Base-by-base conservation (phyloP, 2,888 invertebrate species). In the Scrobipalpa atriplicella region DNA sequence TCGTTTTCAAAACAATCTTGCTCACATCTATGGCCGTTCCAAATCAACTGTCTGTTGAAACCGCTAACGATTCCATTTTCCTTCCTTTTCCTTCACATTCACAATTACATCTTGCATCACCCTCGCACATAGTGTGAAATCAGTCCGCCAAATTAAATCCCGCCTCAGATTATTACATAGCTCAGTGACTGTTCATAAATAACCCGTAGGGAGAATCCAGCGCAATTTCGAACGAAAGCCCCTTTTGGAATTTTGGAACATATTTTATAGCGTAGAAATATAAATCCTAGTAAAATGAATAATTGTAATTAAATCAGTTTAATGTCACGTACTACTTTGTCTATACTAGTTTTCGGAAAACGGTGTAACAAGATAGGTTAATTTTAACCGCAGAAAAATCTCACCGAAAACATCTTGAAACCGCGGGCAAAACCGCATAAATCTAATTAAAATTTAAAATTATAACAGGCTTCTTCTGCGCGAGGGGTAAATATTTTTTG, bases 101-200 rank as follows among this genome's bases (percentile, higher is more conserved):
- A n/a, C 11, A 65, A n/a, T 52, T 38, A n/a, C 10, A 60, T 73
- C 76, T 41, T 62, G 66, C 56, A 39, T 85, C 86, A 70, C 81
- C 43, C 66, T 86, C 77, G 68, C 81, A 75, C 84, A 86, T 93
- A 94, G 93, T 93, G 94, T 94, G 94, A 94, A 94, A 94, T 94
- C 94, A 94, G 94, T 94, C 94, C 94, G 92, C 94, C 94, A 95
- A 94, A 95, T 94, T 94, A 94, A 94, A 94, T 95, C 94, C 94
- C 86, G 94, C 93, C 93, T 93, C 94, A 94, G 94, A 94, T 94
- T 94, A 94, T 94, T 94, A 94, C 94, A 94, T 94, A 94, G 94
- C 94, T 94, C 94, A 93, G 94, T 94, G 94, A 94, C 93, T 93
- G 94, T 94, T 94, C 94, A 94, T 94, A 94, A 94, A 94, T 94